Evolutionary conservation across 2,888 invertebrate species (phyloP), one percentile per base, ranked within the genome.

Genomic region (Cephus pulcher): DNA sequence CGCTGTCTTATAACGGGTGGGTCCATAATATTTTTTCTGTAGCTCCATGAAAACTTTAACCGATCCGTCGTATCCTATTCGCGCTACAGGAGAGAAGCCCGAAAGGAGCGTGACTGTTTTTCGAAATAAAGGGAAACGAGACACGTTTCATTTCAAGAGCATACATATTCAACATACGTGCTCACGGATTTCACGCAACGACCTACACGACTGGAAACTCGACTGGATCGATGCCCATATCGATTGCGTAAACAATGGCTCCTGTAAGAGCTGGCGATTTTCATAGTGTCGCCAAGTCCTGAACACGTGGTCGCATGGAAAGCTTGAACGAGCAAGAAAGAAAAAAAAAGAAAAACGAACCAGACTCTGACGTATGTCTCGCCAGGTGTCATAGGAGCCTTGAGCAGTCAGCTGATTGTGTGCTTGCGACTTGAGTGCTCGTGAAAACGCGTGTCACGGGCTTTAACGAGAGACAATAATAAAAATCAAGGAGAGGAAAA

Each of bases 401-500:
- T 9, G 23, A 56, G 2, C 23, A 56, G 23, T 56, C 56, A 56
- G 56, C 56, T 56, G 56, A 56, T 56, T 23, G 23, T 9, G 56
- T 23, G 56, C 56, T 56, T 56, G 23, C 56, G 56, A 56, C 23
- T 9, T 0, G 56, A 56, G 15, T 56, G 6, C 23, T 23, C 4
- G 23, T 23, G 23, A 23, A 56, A 23, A 56, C 23, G 6, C 40
- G 40, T 15, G 40, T 56, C 40, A 40, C 1, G 40, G 40, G 23
- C 23, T 9, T 40, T 40, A 40, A 56, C 2, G 56, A 56, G 56
- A 23, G 23, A 56, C 0, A 56, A 56, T 56, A 56, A 56, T 23
- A 56, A 56, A 23, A 23, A 9, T 23, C 23, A 56, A 56, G 9
- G 15, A 75, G 32, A 32, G 75, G 69, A 76, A 79, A 75, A 77